Base-by-base conservation (phyloP, 2,888 invertebrate genomes). In the Mimachlamys varia region DNA sequence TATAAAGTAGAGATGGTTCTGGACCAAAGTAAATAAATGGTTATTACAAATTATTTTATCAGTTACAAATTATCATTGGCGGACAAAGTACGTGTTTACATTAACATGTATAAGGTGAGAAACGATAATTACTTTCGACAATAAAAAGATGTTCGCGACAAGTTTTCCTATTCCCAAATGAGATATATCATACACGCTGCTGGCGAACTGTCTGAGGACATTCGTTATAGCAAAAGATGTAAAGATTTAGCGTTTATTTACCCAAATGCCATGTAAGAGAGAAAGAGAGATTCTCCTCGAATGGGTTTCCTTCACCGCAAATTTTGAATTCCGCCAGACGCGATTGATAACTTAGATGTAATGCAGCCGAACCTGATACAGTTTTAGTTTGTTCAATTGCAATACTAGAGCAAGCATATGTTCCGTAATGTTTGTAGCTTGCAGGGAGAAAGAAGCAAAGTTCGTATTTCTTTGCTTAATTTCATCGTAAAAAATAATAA, bases 11-110 rank as follows among this genome's bases (percentile, higher is more conserved):
- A 53, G 53, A 53, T 12, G 2, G 19, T 19, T 7, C n/a, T 22
- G n/a, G 27, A 76, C 10, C 2, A 27, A 27, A 10, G 76, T 76
- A 27, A 76, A 76, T 27, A 76, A 76, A 76, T 76, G 76, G 76
- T 76, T 76, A 33, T 27, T 27, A 76, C 13, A 12, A 13, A 33
- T 76, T 76, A 22, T 76, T 76, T 76, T 76, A 76, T 76, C 76
- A 76, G 76, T 76, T 76, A 76, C 76, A 76, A 76, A 76, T 33
- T 27, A 76, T n/a, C n/a, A 58, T n/a, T 58, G 58, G 58, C 4
- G 58, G 22, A 58, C 58, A 19, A 58, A 4, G 15, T n/a, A 19
- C 0, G 19, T 33, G 76, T 76, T 33, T 76, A 76, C 33, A 27
- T 33, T 33, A 12, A 33, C 27, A 76, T 27, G 12, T 27, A 76